These are phyloP conservation scores for Centruroides sculpturatus DNA, from an alignment of 1,140 invertebrate species.

Conservation along the genomic window DNA sequence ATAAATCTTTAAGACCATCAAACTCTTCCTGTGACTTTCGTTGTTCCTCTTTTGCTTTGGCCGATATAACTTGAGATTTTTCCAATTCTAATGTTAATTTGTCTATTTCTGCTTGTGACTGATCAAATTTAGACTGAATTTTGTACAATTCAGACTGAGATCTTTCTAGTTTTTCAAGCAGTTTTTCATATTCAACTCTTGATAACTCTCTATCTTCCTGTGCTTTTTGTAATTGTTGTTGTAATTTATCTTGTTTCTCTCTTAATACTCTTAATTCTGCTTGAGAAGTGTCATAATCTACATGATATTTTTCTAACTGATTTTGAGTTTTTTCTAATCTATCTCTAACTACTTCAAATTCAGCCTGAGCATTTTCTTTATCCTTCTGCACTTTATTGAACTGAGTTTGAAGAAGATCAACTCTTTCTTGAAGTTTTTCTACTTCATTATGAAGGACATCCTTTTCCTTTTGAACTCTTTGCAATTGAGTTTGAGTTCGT, in stretches of 20 bases:
- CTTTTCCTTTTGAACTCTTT: conserved; percentile 70
- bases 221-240: conserved; percentile 59
- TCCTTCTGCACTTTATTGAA: conserved; percentile 66
- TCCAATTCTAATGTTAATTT: conserved; percentile 72
- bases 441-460: conserved; percentile 65
- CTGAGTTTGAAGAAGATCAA: conserved; percentile 64
- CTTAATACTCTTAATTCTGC: conserved; percentile 80
- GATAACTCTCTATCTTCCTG: conserved; percentile 75
- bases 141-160: conserved; percentile 73
- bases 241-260: conserved; percentile 75
- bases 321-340: conserved; percentile 61
- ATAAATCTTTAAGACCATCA: conserved; percentile 65
- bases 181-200: conserved; percentile 79
- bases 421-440: conserved; percentile 59
- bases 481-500: conserved; percentile 54
- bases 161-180: conserved; percentile 83
- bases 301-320: conserved; percentile 38
- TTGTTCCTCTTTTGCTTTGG: conserved; percentile 68
- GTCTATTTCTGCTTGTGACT: conserved; percentile 69
- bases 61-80: conserved; percentile 57
- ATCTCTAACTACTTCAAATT: conserved; percentile 70
- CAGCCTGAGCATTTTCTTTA: conserved; percentile 61
- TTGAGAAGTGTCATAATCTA: conserved; percentile 62
- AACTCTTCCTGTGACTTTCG: conserved; percentile 72
- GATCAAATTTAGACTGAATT: conserved; percentile 71